These are phyloP conservation scores for Orthosia incerta DNA, from an alignment of 2,888 invertebrate genomes.

Conservation along the genomic window DNA sequence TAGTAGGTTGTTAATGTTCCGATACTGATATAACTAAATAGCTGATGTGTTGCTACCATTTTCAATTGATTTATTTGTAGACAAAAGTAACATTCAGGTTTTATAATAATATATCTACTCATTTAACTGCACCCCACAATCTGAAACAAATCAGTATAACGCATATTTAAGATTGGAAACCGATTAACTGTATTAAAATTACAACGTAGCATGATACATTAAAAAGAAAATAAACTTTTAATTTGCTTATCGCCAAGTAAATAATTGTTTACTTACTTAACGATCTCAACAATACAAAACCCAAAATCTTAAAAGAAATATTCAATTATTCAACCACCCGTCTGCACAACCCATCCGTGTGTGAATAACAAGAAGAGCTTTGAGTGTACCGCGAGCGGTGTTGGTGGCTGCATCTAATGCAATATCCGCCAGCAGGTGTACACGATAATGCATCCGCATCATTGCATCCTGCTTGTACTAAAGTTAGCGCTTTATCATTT, in stretches of 20 bases:
- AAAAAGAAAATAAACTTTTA: not conserved
- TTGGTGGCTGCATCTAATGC: constrained; percentile 84
- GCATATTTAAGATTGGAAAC: not conserved
- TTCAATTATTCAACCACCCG: constrained; percentile 63
- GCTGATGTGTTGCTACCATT: not conserved
- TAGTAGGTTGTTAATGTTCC: not conserved
- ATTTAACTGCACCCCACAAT: not conserved
- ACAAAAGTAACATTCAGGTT: not conserved
- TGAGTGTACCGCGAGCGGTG: constrained; percentile 72
- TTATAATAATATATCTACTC: not conserved
- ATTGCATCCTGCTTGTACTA: constrained; percentile 70
- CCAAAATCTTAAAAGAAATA: constrained; percentile 12
- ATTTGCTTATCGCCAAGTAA: not conserved
- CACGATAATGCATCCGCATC: constrained; percentile 80
- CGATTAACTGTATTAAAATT: not conserved
- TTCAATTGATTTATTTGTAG: not conserved
- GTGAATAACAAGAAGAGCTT: constrained; percentile 74
- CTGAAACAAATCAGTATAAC: not conserved
- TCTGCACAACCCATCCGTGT: constrained; percentile 68
- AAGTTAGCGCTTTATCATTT: constrained; percentile 61
- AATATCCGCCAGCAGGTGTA: constrained; percentile 85
- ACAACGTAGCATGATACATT: too few relatives aligned
- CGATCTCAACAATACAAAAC: not conserved
- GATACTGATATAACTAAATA: not conserved
- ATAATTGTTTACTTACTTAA: constrained; percentile 21